Evolutionary conservation across 2,113 vertebrate species (phyloP).

Genomic region (Sardina pilchardus): DNA sequence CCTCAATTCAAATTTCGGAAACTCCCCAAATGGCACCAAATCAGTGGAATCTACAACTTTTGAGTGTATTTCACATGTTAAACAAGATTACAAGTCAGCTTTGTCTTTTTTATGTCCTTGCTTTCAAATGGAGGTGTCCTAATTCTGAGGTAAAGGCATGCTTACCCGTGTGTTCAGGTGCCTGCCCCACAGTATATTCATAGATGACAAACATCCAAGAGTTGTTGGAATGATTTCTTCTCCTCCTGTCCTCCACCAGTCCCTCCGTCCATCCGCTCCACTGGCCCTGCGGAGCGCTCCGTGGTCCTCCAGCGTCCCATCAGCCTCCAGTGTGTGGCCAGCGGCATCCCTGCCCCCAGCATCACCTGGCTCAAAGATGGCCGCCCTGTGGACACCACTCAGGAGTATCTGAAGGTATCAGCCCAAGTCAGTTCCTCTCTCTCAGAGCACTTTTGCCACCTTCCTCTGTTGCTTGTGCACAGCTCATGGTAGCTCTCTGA

Average conservation of each 20-base stretch:
- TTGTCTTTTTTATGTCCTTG: not conserved
- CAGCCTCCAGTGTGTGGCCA: conserved; percentile 84
- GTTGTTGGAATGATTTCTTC: not conserved
- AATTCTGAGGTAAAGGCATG: not conserved
- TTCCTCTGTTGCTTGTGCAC: not conserved
- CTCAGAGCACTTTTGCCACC: not conserved
- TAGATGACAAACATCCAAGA: not conserved
- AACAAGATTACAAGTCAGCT: not conserved
- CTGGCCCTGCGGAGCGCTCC: conserved; percentile 76
- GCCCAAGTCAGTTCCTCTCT: not conserved
- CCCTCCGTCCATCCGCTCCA: conserved; percentile 84
- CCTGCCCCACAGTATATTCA: not conserved
- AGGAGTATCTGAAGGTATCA: conserved; percentile 78
- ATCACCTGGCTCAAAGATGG: conserved; percentile 94
- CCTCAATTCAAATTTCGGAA: too few relatives aligned
- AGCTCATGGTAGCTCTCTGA: too few relatives aligned
- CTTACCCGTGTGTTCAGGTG: not conserved
- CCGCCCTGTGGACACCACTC: conserved; percentile 83
- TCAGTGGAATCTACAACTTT: not conserved
- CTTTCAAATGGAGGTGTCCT: conserved; percentile 12
- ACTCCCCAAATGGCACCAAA: too few relatives aligned
- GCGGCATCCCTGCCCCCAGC: conserved; percentile 84
- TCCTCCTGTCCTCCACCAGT: conserved; percentile 69
- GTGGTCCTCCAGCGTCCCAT: conserved; percentile 81
- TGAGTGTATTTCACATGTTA: not conserved